A percentile compares a stretch with the other conserved stretches of the same genome.
These are phyloP conservation scores for Paguma larvata DNA, from an alignment of 2,797 vertebrate genomes.

Conservation along the genomic window DNA sequence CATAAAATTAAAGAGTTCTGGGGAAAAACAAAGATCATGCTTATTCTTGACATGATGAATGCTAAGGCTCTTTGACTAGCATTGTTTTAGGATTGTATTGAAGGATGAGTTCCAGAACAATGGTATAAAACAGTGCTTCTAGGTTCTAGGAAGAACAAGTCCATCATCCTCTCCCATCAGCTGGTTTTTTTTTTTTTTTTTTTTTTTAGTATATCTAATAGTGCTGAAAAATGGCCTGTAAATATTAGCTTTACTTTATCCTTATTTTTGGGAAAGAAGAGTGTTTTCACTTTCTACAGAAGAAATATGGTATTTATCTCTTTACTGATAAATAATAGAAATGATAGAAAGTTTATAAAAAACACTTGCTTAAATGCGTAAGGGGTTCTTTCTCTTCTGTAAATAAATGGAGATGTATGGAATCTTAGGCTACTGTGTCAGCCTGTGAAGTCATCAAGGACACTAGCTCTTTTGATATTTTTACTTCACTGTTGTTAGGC, in stretches of 20 bases:
- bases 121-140: conserved; percentile 13
- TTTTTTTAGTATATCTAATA: conserved; percentile 30
- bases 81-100: conserved; percentile 50
- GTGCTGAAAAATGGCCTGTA: conserved; percentile 61
- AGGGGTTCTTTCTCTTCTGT: neutral
- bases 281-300: neutral
- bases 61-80: conserved; percentile 39
- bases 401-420: conserved; percentile 16
- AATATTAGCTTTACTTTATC: conserved; percentile 48
- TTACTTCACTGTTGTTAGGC: neutral
- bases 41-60: conserved; percentile 22
- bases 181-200: conserved; percentile 10
- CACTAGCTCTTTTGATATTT: conserved; percentile 37
- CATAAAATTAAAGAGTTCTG: neutral
- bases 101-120: conserved; percentile 59
- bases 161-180: neutral
- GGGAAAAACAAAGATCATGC: too few relatives aligned
- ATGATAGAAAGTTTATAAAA: conserved; percentile 42
- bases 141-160: conserved; percentile 69
- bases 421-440: neutral
- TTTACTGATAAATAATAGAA: conserved; percentile 43
- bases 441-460: neutral
- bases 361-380: neutral
- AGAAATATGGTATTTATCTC: neutral
- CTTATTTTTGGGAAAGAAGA: conserved; percentile 38